A percentile compares a stretch with the other conserved stretches of the same genome.
phyloP scores from a whole-genome alignment of 2,113 vertebrate genomes.

The Mastomys natalensis region DNA sequence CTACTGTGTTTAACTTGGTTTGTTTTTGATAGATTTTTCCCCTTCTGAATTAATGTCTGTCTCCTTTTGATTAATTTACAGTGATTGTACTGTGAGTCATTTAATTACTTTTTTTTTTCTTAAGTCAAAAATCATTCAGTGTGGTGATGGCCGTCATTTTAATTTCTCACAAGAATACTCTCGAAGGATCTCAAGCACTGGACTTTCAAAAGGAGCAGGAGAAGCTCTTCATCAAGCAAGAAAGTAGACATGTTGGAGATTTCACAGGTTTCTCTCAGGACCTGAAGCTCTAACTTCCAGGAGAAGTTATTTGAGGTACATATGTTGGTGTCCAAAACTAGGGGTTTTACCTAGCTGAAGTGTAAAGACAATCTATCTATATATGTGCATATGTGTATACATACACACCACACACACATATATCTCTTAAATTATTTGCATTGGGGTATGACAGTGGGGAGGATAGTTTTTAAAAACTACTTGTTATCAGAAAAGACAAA shows the following conservation, averaged over 20 bases:
- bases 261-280: not conserved
- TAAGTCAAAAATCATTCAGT: constrained; percentile 71
- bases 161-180: constrained; percentile 65
- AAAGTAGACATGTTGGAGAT: not conserved
- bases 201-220: constrained; percentile 13
- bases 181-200: not conserved
- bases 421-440: not conserved
- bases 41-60: constrained; percentile 81
- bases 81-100: constrained; percentile 76
- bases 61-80: constrained; percentile 85
- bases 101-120: constrained; percentile 83
- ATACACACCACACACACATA: not conserved
- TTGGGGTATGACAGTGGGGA: not conserved
- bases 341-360: not conserved
- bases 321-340: not conserved
- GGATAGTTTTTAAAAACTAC: constrained; percentile 40
- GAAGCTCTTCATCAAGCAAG: constrained; percentile 8
- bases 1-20: constrained; percentile 77
- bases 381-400: not conserved
- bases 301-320: not conserved
- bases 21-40: constrained; percentile 79
- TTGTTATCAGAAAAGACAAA: not conserved
- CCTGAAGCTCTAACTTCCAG: not conserved
- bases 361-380: not conserved
- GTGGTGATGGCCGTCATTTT: constrained; percentile 67